A percentile compares a stretch with the other conserved stretches of the same genome.
phyloP scores from a whole-genome alignment of 2,113 vertebrate species.

The Gopherus evgoodei region DNA sequence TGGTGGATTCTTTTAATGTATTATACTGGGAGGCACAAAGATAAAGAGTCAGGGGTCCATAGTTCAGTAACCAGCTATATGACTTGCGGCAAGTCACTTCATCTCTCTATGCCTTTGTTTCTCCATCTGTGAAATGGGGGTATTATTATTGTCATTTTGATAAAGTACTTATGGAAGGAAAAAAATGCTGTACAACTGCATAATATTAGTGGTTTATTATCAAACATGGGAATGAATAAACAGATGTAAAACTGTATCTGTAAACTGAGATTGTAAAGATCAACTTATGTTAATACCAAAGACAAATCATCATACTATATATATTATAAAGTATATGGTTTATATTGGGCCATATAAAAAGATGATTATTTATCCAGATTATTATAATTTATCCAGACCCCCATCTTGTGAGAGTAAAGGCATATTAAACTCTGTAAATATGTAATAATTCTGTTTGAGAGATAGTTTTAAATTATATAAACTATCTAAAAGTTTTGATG shows the following conservation, averaged over 20 bases:
- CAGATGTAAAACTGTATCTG: background rate
- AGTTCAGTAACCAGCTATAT: accelerated
- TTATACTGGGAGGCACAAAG: background rate
- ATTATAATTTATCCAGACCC: background rate
- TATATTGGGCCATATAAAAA: background rate
- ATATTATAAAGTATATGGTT: background rate
- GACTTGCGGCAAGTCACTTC: background rate
- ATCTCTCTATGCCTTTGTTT: accelerated
- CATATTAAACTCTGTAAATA: background rate
- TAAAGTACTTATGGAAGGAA: background rate
- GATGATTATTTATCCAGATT: background rate
- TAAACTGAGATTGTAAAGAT: background rate
- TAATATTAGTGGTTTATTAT: background rate
- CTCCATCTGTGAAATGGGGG: background rate
- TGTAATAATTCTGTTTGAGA: background rate
- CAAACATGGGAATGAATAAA: background rate
- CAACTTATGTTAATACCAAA: background rate
- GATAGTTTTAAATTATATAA: background rate
- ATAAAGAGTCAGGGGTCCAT: background rate
- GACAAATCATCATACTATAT: background rate
- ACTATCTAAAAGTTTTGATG: background rate
- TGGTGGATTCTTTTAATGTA: background rate
- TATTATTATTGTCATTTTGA: background rate
- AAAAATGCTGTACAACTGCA: background rate
- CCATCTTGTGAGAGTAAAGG: background rate